A percentile compares a stretch with the other conserved stretches of the same genome.
phyloP scores from a whole-genome alignment of 2,113 vertebrate genomes.

The Equus przewalskii region DNA sequence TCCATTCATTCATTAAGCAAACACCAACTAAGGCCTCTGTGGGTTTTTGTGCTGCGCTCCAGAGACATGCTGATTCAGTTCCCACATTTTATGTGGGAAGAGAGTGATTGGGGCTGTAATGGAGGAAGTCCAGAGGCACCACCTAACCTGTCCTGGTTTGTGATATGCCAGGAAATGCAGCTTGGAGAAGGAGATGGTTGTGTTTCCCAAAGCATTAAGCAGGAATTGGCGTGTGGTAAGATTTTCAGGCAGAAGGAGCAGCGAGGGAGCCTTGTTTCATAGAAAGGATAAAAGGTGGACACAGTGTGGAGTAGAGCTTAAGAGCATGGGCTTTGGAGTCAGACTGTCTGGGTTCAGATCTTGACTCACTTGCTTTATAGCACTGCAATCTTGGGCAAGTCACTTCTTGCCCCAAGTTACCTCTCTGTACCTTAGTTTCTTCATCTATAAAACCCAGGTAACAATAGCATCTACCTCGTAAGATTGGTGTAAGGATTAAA shows the following conservation, averaged over 20 bases:
- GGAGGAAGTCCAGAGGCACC: not conserved
- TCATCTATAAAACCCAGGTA: not conserved
- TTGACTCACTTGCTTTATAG: not conserved
- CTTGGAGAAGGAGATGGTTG: not conserved
- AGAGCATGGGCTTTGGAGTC: not conserved
- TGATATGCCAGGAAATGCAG: not conserved
- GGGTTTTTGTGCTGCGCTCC: not conserved
- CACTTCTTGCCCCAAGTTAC: not conserved
- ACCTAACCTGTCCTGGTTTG: not conserved
- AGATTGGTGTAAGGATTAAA: not conserved
- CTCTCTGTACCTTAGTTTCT: not conserved
- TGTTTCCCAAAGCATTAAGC: not conserved
- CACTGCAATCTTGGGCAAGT: not conserved
- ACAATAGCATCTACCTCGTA: not conserved
- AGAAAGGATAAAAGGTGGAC: not conserved
- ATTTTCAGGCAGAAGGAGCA: not conserved
- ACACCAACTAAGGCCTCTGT: not conserved
- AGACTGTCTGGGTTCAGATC: not conserved
- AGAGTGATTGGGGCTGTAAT: not conserved
- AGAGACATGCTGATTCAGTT: not conserved
- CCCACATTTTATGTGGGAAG: not conserved
- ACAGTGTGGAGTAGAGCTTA: not conserved
- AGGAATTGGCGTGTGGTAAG: not conserved
- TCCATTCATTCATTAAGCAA: not conserved
- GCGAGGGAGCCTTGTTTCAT: not conserved